Evolutionary conservation across 2,888 invertebrate species (phyloP), one percentile per base, ranked within the genome.

Genomic region (Zhengitettix transpicula): DNA sequence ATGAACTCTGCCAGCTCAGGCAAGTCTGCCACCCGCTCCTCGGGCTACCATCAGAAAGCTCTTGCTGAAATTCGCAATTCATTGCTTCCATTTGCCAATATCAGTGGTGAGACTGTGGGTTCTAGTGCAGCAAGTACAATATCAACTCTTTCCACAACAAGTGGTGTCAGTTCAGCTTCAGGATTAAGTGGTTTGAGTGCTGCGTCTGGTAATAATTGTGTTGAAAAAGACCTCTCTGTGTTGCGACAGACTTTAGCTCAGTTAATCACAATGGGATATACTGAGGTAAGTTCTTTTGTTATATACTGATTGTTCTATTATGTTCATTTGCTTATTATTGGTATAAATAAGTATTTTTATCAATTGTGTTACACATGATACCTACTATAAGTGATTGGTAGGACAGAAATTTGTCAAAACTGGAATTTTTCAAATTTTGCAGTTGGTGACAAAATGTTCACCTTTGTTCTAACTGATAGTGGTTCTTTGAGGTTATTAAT

Each of bases 1-100:
- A 77, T 77, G 76, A 77, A 75, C 74, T 73, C 75, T 70, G 73
- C 76, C 68, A 72, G 71, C 68, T 73, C 75, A 70, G 74, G 73
- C 72, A 76, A 76, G 72, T 74, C 82, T 76, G 81, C 81, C 75
- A 81, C 81, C 77, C 82, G 83, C 76, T 80, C 80, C 72, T 65
- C 66, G 63, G 86, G 86, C 77, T 89, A 89, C 76, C 86, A 86
- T 76, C 87, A 88, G 75, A 88, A 89, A 77, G 89, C 89, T 71
- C 81, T 90, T 74, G 88, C 87, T 75, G 86, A 89, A 75, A 90
- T 89, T 70, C 81, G 89, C 67, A 88, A 88, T 73, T 88, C 89
- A 62, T 74, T 89, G 68, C 78, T 85, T 68, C 89, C 89, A 58
- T 89, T 88, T 72, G 88, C 87, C 59, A 87, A 87, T 70, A 75